A percentile compares a stretch with the other conserved stretches of the same genome.
Conservation (phyloP, 2,113 vertebrate genomes). For the Rhinopomastus cyanomelas region DNA sequence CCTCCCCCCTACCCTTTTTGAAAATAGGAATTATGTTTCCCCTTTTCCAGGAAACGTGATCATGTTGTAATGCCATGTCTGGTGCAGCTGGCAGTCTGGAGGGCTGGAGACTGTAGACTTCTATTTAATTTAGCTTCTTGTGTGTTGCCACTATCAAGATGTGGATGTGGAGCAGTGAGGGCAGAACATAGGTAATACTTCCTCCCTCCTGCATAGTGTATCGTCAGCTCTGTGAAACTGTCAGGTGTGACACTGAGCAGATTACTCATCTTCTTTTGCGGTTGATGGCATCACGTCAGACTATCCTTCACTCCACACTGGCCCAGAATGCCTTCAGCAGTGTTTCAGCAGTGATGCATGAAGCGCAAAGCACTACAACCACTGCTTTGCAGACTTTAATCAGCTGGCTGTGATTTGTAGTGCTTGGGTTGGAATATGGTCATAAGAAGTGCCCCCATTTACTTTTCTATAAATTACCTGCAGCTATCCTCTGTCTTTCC, state of each 20-base stretch:
- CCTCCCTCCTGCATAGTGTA: rapidly evolving
- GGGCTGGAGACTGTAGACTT: not conserved
- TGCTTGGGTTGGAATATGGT: not conserved
- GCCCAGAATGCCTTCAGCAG: not conserved
- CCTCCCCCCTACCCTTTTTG: no score
- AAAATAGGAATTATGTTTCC: no score
- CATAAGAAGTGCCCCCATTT: not conserved
- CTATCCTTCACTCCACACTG: not conserved
- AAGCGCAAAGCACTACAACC: not conserved
- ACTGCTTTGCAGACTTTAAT: not conserved
- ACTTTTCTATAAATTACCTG: slow-evolving; percentile 31
- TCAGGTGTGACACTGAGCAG: not conserved
- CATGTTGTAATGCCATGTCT: rapidly evolving
- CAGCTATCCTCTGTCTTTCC: not conserved
- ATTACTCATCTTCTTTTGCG: not conserved
- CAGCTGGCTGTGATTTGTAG: slow-evolving; percentile 10
- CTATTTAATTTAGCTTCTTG: not conserved
- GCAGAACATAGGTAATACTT: rapidly evolving
- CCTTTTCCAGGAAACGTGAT: no score
- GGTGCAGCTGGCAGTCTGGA: not conserved
- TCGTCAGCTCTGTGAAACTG: not conserved
- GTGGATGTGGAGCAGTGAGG: rapidly evolving
- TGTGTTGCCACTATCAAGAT: not conserved
- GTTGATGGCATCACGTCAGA: not conserved
- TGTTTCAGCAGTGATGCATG: not conserved